Evolutionary conservation across 2,888 invertebrate genomes (phyloP), one percentile per base, ranked within the genome.

Genomic region (Drosophila helvetica): DNA sequence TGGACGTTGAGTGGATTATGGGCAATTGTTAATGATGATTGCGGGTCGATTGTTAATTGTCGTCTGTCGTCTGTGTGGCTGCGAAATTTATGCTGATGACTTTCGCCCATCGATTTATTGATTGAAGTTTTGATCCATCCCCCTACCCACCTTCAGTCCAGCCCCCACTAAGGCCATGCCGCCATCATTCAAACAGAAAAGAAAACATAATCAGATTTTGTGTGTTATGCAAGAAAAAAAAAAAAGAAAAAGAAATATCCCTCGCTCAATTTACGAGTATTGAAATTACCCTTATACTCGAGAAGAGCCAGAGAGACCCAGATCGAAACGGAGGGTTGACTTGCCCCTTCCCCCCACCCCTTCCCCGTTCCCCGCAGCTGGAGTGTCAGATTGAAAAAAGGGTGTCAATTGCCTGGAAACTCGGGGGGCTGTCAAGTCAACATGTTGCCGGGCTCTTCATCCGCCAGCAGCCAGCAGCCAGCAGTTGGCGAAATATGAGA

Each of bases 371-470:
- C 6, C 6, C 15, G 2, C 7, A 38, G 38, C 38, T 38, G n/a
- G 65, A 72, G 68, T 78, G 84, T 62, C 73, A 73, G 70, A 65
- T 77, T 74, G 75, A 38, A 82, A 82, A 86, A 78, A 88, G 86
- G 87, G 86, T 86, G 86, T 86, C 86, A 87, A 88, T 88, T 85
- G 88, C 80, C 74, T 77, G 75, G 69, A 83, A 88, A 74, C 47
- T 52, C n/a, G 15, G 48, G 33, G 43, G 60, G 57, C 74, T 89
- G 90, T 90, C 90, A 90, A 80, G 80, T 83, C 90, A 90, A 90
- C 88, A 90, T 90, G 90, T 85, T 90, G 88, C 90, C 84, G 62
- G 56, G 65, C n/a, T 66, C 56, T 66, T 65, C 59, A 73, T 42
- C 43, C 50, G 57, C 47, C 57, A 45, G 64, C 82, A 79, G 72